Base-by-base conservation (phyloP, 1,140 invertebrate genomes). In the Philotrypesis tridentata region DNA sequence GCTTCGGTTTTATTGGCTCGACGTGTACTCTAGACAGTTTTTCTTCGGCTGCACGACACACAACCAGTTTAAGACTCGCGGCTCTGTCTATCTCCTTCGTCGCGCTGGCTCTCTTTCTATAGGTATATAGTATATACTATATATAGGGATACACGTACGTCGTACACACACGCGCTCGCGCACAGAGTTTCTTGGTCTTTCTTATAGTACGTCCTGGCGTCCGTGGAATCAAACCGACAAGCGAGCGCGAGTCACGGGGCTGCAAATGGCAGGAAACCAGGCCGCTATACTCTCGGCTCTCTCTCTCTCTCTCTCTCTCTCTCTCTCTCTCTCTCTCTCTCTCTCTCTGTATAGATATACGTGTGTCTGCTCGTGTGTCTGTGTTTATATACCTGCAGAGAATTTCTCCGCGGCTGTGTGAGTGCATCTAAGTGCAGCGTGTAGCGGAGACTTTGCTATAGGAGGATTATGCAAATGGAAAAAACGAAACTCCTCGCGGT, bases 401-500 rank as follows among this genome's bases (percentile, higher is more conserved):
- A n/a, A n/a, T n/a, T n/a, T n/a, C n/a, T n/a, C n/a, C n/a, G n/a
- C n/a, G 12, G 40, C 40, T 55, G 21, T 55, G 48, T 29, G 33
- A 48, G 63, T 77, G 17, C 63, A 68, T 68, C 63, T 23, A 70
- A 48, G 17, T 70, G 23, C 63, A 31, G 5, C 75, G 63, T 21
- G 23, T 40, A 65, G 9, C 23, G 61, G 11, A 23, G 40, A 29
- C 65, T 67, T 48, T 68, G 63, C 63, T 31, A 68, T 55, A 70
- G 63, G 75, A 48, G 37, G 76, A 78, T 78, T 78, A 78, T 78
- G 76, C 65, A 78, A 78, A 78, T 78, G 65, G 40, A 70, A 78
- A 70, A 78, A 78, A 55, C 23, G 65, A 48, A 70, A 55, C 76
- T 70, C 40, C 12, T 6, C 37, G 23, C 37, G 40, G 17, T 27